These are phyloP conservation scores for Drosophila nigritarsus DNA, from an alignment of 2,888 invertebrate genomes.

Conservation along the genomic window DNA sequence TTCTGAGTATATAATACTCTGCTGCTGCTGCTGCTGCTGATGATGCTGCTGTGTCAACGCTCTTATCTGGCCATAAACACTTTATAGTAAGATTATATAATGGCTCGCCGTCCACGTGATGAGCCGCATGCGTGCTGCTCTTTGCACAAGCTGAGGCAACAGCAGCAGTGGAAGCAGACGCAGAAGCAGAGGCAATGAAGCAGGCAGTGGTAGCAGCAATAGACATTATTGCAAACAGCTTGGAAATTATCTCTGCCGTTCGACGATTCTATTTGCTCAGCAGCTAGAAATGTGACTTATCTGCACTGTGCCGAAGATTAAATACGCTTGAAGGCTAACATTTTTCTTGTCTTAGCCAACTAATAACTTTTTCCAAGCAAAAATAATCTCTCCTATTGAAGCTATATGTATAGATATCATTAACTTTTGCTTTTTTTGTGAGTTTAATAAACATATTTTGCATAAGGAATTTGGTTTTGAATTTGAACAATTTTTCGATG, in stretches of 20 bases:
- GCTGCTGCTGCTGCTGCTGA: slow-evolving; percentile 3
- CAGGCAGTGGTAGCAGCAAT: neutral
- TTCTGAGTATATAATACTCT: neutral
- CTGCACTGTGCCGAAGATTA: neutral
- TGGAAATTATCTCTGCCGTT: slow-evolving; percentile 47
- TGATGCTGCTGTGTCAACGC: slow-evolving; percentile 40
- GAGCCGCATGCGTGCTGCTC: slow-evolving; percentile 44
- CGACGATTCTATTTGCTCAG: slow-evolving; percentile 40
- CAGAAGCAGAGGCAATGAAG: slow-evolving; percentile 14
- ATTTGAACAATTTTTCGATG: neutral
- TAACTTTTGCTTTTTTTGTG: neutral
- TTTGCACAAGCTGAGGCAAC: slow-evolving; percentile 19
- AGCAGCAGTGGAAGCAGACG: slow-evolving; percentile 8
- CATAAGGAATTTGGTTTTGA: neutral
- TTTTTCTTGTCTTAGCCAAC: neutral
- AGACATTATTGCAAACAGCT: slow-evolving; percentile 37
- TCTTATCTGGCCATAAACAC: slow-evolving; percentile 53
- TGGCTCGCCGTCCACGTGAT: slow-evolving; percentile 50
- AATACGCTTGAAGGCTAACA: neutral
- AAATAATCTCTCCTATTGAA: neutral
- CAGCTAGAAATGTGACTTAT: neutral
- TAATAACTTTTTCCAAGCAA: neutral
- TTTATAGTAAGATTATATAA: slow-evolving; percentile 55
- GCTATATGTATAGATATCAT: neutral
- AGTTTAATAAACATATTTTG: neutral